Conservation (phyloP, 2,888 invertebrate species). For the Eugnorisma glareosa region DNA sequence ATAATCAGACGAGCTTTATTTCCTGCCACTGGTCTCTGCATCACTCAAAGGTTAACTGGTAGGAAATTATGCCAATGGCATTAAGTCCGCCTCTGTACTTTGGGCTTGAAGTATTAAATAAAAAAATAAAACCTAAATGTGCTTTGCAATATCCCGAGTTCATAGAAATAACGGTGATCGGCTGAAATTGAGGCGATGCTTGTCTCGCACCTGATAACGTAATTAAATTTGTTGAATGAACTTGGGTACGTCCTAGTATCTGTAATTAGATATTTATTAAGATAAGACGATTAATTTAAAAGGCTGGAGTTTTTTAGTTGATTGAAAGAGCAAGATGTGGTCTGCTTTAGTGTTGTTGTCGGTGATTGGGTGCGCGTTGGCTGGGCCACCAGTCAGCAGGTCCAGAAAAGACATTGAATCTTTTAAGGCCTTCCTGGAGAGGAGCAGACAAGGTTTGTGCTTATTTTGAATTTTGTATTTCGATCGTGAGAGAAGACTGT, state of each 20-base stretch:
- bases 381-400: slow-evolving; percentile 70
- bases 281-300: slow-evolving; percentile 48
- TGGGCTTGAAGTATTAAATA: too few relatives aligned
- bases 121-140: too few relatives aligned
- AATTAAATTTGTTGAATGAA: slow-evolving; percentile 6
- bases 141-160: too few relatives aligned
- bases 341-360: slow-evolving; percentile 62
- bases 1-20: too few relatives aligned
- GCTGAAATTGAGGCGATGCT: too few relatives aligned
- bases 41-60: too few relatives aligned
- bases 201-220: background rate
- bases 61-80: too few relatives aligned
- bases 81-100: too few relatives aligned
- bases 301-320: background rate
- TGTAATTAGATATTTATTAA: slow-evolving; percentile 34
- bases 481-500: background rate
- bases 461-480: background rate
- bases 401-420: slow-evolving; percentile 74
- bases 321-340: slow-evolving; percentile 64
- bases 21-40: too few relatives aligned
- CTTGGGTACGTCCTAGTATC: slow-evolving; percentile 27
- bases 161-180: too few relatives aligned
- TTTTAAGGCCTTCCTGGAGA: slow-evolving; percentile 74
- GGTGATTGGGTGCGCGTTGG: slow-evolving; percentile 67
- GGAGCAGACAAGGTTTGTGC: slow-evolving; percentile 71